Percentiles rank a stretch among this genome's conserved stretches.
Conservation (phyloP, 2,888 invertebrate genomes). For the Pollenia griseotomentosa region DNA sequence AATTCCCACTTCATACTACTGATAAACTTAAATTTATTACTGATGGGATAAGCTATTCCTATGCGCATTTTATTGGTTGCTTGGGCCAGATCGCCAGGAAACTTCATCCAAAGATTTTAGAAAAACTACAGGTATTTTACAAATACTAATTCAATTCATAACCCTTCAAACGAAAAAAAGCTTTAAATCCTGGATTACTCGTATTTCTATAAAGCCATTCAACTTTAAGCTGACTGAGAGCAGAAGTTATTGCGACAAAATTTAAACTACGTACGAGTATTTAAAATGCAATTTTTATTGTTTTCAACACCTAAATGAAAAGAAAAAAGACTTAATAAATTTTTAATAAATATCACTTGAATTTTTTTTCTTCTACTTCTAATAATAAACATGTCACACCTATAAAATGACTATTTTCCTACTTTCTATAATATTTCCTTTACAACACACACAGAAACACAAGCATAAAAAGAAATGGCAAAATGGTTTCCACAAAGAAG, state of each 20-base stretch:
- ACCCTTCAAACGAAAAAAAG: too few species aligned
- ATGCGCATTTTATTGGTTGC: too few species aligned
- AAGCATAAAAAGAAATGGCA: conserved; percentile 43
- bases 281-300: conserved; percentile 49
- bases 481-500: conserved; percentile 10
- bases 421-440: conserved; percentile 22
- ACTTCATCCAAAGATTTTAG: too few species aligned
- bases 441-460: conserved; percentile 23
- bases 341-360: conserved; percentile 48
- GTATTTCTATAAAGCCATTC: too few species aligned
- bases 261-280: background rate
- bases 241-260: background rate
- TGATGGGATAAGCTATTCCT: too few species aligned
- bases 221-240: background rate
- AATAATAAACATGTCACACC: conserved; percentile 57
- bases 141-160: too few species aligned
- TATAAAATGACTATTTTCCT: conserved; percentile 16
- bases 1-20: too few species aligned
- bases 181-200: too few species aligned
- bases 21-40: too few species aligned
- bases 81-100: too few species aligned
- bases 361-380: background rate
- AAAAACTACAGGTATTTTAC: too few species aligned
- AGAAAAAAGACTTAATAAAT: conserved; percentile 40
- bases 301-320: conserved; percentile 40